Evolutionary conservation across 2,113 vertebrate species (phyloP).

Genomic region (Uropsilus gracilis): DNA sequence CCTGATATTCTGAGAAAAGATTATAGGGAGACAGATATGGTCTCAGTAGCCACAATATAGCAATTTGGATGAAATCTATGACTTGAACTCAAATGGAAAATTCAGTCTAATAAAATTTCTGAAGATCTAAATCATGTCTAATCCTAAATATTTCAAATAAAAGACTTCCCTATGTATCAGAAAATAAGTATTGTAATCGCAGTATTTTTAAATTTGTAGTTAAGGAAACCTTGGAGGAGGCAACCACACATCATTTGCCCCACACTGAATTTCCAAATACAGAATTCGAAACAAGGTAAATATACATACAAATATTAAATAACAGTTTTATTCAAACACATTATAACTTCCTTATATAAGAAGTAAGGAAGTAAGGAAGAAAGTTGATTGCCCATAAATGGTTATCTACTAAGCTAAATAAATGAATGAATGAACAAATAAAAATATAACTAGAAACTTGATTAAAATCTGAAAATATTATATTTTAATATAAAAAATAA

Average conservation of each 20-base stretch:
- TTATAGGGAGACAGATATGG: not conserved
- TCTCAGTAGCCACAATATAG: not conserved
- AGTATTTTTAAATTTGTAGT: not conserved
- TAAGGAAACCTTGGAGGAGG: not conserved
- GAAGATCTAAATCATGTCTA: not conserved
- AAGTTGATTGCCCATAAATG: not conserved
- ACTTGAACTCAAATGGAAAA: not conserved
- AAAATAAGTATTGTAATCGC: not conserved
- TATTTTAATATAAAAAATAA: not conserved
- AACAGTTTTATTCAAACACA: not conserved
- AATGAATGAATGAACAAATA: not conserved
- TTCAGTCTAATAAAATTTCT: not conserved
- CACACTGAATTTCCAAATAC: not conserved
- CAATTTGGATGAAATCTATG: not conserved
- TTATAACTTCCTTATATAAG: not conserved
- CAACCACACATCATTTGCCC: not conserved
- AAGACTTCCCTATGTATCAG: not conserved
- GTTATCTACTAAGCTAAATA: not conserved
- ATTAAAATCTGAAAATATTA: not conserved
- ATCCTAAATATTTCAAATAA: slow-evolving; percentile 1
- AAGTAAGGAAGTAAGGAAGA: not conserved
- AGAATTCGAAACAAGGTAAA: not conserved
- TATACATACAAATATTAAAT: not conserved
- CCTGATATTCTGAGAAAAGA: not conserved
- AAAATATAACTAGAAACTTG: not conserved